phyloP scores from a whole-genome alignment of 1,140 invertebrate genomes.

The Psilanteris sp. region DNA sequence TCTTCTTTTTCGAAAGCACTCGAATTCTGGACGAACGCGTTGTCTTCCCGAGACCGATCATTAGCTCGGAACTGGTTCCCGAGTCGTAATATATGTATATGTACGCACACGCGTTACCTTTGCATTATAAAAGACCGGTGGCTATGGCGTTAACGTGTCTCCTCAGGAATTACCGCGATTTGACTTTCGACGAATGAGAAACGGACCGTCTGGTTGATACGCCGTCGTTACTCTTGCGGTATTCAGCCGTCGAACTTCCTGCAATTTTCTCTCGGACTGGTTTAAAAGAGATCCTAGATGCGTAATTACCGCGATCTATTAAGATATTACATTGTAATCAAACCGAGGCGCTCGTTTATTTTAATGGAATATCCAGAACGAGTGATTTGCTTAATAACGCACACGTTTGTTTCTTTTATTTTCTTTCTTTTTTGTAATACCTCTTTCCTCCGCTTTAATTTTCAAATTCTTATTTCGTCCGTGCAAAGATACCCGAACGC shows the following conservation, averaged over 20 bases:
- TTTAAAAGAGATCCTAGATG: conserved; percentile 33
- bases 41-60: conserved; percentile 65
- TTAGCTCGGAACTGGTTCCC: conserved; percentile 72
- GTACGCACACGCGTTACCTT: conserved; percentile 6
- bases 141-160: conserved; percentile 63
- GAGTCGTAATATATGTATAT: conserved; percentile 38
- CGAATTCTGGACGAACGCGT: no score
- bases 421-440: no score
- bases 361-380: conserved; percentile 20
- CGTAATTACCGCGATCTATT: conserved; percentile 38
- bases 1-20: no score
- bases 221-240: conserved; percentile 45
- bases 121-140: conserved; percentile 69
- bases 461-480: not conserved
- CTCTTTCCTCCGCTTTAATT: no score
- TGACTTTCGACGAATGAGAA: conserved; percentile 57
- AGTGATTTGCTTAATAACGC: no score
- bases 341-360: conserved; percentile 14
- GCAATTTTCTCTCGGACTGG: conserved; percentile 62
- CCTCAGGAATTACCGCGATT: conserved; percentile 65
- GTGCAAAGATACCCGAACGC: not conserved
- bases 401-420: no score
- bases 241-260: conserved; percentile 62
- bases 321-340: conserved; percentile 49
- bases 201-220: conserved; percentile 51